Evolutionary conservation across 2,113 vertebrate genomes (phyloP), one percentile per base, ranked within the genome.

Genomic region (Crotalus viridis): DNA sequence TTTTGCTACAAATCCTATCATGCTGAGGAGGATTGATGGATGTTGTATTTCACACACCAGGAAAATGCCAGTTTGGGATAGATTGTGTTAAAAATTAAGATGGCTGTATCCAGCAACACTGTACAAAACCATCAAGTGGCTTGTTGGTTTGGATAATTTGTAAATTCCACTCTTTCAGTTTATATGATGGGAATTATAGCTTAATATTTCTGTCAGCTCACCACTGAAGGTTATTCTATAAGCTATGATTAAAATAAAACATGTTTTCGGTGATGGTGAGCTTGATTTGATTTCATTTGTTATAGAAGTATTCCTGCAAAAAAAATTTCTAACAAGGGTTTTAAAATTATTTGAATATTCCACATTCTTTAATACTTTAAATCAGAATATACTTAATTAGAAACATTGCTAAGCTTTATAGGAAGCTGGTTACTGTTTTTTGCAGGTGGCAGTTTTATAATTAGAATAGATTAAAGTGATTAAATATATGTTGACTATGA

Each of bases 391-490:
- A 61, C 6, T 33, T 28, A 39, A 55, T 56, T 91, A 51, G 85
- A 64, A 85, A 64, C 28, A 87, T 59, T 39, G 39, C 39, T 39
- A 39, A 39, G 39, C 39, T 39, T 39, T 39, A 39, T 39, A 39
- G 39, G 39, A 39, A 39, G 39, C 39, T 39, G 6, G 0, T 94
- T 61, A 89, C 48, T 87, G 24, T 12, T 93, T 89, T 74, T 93
- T 59, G 91, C 87, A 96, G 90, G 90, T 89, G 46, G 46, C 39
- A 95, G 85, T 97, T 95, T 95, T 89, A 91, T 95, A 88, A 91
- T 95, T 95, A 94, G 89, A 64, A 95, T 93, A 85, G 94, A 87
- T 56, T 52, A 17, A 95, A 95, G 92, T 55, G 92, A 94, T 96
- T 96, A 95, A 92, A 86, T 95, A 54, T 85, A 74, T 55, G 54